Evolutionary conservation across 2,113 vertebrate species (phyloP), one percentile per base, ranked within the genome.

Genomic region (Gorsachius goisagi): DNA sequence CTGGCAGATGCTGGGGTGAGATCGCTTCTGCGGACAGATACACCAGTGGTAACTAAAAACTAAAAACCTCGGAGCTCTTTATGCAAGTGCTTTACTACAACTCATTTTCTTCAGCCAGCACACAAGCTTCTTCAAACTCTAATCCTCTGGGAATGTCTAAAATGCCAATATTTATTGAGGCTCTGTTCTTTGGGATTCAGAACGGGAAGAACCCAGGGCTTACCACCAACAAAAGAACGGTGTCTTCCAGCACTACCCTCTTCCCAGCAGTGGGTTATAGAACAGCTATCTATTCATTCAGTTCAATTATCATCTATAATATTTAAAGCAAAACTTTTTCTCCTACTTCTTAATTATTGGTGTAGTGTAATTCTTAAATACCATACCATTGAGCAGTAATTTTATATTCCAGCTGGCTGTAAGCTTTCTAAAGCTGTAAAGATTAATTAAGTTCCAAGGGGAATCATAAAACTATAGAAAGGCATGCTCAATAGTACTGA

Each of bases 401-500:
- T 88, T 95, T 84, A 82, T 88, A 91, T 91, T 93, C 39, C 69
- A 95, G 64, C 6, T 86, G 49, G 17, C 47, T 62, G 17, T 35
- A 73, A 58, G 27, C 24, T 92, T 82, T 93, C 68, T 58, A 87
- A 89, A 90, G 68, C 63, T 66, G 63, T 20, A 56, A 91, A 63
- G 27, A 71, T 60, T 50, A 53, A 89, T 94, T 90, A 52, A 90
- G 66, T 94, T 97, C 75, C 93, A 96, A 97, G 58, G 45, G 91
- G 45, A 86, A 91, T 73, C 63, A 63, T 71, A 78, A 87, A 94
- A 78, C 30, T 71, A 15, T 44, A 47, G 50, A 84, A 92, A 71
- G 50, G 28, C 28, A 67, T 55, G 32, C 15, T 63, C n/a, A 24
- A 5, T 59, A 11, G 78, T 76, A 63, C 47, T 41, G 59, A 47